Conservation (phyloP, 2,888 invertebrate genomes). For the Harpagoxenus sublaevis region DNA sequence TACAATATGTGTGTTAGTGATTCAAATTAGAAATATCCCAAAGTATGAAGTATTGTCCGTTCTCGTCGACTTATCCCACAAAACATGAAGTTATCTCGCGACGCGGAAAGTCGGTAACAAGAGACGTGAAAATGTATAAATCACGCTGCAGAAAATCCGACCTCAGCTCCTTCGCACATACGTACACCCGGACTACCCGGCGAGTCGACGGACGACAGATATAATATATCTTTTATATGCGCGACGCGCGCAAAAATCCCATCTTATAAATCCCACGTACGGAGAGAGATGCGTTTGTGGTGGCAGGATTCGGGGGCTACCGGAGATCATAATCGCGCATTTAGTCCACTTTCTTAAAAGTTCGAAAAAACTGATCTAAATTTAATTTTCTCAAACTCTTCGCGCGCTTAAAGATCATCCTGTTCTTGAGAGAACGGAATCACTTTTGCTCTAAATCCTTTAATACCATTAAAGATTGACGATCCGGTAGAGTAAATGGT, state of each 20-base stretch:
- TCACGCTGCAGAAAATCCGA: slow-evolving; percentile 2
- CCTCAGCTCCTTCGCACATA: slow-evolving; percentile 19
- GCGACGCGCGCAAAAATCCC: slow-evolving; percentile 9
- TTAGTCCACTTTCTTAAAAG: not conserved
- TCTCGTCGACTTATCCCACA: not conserved
- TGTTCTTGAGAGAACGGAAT: not conserved
- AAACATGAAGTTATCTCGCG: slow-evolving; percentile 10
- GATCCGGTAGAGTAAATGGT: too few relatives aligned
- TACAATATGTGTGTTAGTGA: not conserved
- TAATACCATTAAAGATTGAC: not conserved
- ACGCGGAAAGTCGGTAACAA: slow-evolving; percentile 2
- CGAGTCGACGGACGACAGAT: not conserved
- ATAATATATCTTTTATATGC: slow-evolving; percentile 29
- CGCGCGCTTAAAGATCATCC: not conserved
- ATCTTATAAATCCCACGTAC: not conserved
- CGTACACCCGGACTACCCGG: not conserved
- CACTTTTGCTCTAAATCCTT: not conserved
- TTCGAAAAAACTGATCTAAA: not conserved
- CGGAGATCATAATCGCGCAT: slow-evolving; percentile 1
- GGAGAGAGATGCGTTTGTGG: not conserved
- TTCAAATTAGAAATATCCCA: not conserved
- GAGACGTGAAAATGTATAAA: slow-evolving; percentile 37
- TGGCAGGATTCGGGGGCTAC: not conserved
- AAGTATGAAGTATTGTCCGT: not conserved
- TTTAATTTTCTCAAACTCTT: slow-evolving; percentile 14